Evolutionary conservation across 1,140 invertebrate species (phyloP).

Genomic region (Drosophila repleta): DNA sequence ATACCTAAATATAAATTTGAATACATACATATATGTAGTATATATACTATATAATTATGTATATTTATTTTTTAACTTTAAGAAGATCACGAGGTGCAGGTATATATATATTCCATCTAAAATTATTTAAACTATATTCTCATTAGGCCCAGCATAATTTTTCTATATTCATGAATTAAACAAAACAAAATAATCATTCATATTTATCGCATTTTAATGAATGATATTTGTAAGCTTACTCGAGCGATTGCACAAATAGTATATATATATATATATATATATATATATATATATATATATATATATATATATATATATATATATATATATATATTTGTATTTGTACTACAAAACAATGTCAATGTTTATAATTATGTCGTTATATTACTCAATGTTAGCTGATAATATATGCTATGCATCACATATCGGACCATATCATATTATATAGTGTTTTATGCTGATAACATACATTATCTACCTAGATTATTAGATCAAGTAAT

Average conservation of each 20-base stretch:
- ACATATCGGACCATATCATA: not conserved
- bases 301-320: too few relatives aligned
- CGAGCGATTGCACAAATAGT: too few relatives aligned
- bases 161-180: not conserved
- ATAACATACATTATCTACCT: not conserved
- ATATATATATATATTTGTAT: too few relatives aligned
- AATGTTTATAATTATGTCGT: not conserved
- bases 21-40: slow-evolving; percentile 7
- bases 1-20: slow-evolving; percentile 21
- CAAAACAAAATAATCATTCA: slow-evolving; percentile 12
- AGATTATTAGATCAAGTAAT: too few relatives aligned
- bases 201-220: slow-evolving; percentile 5
- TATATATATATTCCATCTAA: not conserved
- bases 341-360: not conserved
- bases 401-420: not conserved
- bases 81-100: slow-evolving; percentile 3
- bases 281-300: too few relatives aligned
- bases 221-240: not conserved
- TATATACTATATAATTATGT: too few relatives aligned
- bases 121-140: slow-evolving; percentile 11
- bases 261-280: too few relatives aligned
- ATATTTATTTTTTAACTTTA: too few relatives aligned
- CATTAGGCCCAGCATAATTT: slow-evolving; percentile 10
- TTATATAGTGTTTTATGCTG: not conserved
- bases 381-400: too few relatives aligned